Percentiles rank a stretch among this genome's conserved stretches.
These are phyloP conservation scores for Colletes collaris DNA, from an alignment of 2,888 invertebrate species.

Conservation along the genomic window DNA sequence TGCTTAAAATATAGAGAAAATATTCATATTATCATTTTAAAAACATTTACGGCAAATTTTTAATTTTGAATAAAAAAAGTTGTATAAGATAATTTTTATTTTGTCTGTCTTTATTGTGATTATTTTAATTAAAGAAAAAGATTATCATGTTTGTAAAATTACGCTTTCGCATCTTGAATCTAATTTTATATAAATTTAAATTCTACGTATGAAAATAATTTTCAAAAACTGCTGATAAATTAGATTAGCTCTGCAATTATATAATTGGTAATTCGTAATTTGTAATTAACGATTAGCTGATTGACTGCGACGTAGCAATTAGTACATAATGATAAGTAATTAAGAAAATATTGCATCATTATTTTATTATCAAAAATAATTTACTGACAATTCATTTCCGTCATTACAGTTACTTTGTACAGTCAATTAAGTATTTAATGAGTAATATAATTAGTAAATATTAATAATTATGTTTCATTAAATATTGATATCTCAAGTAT, in stretches of 20 bases:
- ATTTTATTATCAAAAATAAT: constrained; percentile 32
- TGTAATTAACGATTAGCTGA: constrained; percentile 14
- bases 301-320: constrained; percentile 16
- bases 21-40: not conserved
- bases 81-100: no score
- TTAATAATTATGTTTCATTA: constrained; percentile 34
- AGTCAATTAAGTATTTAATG: constrained; percentile 22
- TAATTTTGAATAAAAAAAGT: no score
- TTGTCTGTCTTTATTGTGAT: no score
- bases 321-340: constrained; percentile 20
- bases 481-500: constrained; percentile 2
- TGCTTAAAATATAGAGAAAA: not conserved
- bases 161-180: constrained; percentile 12
- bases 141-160: not conserved
- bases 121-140: no score
- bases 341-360: constrained; percentile 39
- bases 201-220: not conserved
- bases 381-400: constrained; percentile 9
- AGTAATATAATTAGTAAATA: constrained; percentile 17
- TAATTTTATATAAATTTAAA: not conserved
- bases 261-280: constrained; percentile 14
- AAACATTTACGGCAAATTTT: no score
- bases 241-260: not conserved
- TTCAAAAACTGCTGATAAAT: not conserved
- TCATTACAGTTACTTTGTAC: constrained; percentile 32